Conservation (phyloP, 2,888 invertebrate genomes). For the Cryptus viduatorius region DNA sequence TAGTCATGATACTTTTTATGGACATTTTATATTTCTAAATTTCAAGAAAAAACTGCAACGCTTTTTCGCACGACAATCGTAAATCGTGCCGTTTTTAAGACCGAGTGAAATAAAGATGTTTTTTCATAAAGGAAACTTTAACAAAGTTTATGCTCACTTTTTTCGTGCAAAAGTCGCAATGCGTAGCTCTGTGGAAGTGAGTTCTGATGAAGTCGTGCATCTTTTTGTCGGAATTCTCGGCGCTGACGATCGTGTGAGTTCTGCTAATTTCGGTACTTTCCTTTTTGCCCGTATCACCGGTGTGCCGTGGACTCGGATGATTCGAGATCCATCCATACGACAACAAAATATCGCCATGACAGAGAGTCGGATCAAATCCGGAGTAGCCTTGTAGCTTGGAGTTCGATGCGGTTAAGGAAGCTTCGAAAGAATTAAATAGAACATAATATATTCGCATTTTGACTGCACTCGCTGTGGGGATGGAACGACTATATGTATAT, state of each 20-base stretch:
- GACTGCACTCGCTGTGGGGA: no score
- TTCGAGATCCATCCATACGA: conserved; percentile 91
- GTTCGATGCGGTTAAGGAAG: conserved; percentile 78
- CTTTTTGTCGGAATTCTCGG: conserved; percentile 79
- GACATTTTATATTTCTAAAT: no score
- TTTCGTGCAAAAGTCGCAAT: conserved; percentile 97
- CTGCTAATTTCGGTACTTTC: conserved; percentile 77
- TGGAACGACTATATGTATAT: no score
- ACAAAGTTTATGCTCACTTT: conserved; percentile 87
- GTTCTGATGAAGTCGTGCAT: conserved; percentile 93
- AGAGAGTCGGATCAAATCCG: conserved; percentile 96
- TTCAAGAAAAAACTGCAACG: no score
- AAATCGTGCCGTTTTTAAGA: no score
- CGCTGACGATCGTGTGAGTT: conserved; percentile 73
- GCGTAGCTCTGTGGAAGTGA: conserved; percentile 95
- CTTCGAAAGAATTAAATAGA: conserved; percentile 66
- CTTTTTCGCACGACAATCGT: background rate
- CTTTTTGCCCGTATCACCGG: conserved; percentile 76
- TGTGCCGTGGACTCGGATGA: conserved; percentile 82
- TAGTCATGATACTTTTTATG: no score
- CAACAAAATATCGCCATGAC: conserved; percentile 95
- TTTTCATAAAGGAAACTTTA: background rate
- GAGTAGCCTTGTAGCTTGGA: conserved; percentile 87
- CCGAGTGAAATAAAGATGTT: background rate
- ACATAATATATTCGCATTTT: no score